These are phyloP conservation scores for Eriocheir sinensis DNA, from an alignment of 1,140 invertebrate species.

Conservation along the genomic window DNA sequence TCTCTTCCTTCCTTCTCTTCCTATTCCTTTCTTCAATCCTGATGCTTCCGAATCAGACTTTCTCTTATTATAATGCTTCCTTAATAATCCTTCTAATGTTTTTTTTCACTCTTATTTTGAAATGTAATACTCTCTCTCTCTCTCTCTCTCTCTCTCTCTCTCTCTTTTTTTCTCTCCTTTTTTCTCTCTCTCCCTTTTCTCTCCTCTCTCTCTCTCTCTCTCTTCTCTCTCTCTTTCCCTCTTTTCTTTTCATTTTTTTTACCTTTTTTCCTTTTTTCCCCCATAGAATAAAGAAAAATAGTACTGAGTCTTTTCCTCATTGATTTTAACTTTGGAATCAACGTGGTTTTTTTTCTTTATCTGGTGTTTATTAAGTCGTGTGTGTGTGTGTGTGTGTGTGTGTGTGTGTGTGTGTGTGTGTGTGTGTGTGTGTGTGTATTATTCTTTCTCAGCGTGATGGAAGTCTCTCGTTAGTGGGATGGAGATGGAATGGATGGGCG, in stretches of 20 bases:
- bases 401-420: background rate
- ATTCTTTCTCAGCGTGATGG: too few relatives aligned
- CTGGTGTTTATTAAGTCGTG: too few relatives aligned
- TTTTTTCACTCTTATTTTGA: background rate
- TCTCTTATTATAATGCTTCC: background rate
- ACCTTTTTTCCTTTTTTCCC: background rate
- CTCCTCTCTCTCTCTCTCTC: background rate
- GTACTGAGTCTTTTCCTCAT: too few relatives aligned
- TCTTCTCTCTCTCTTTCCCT: background rate
- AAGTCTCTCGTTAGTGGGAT: too few relatives aligned
- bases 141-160: slow-evolving; percentile 9
- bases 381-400: background rate
- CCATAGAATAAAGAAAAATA: too few relatives aligned
- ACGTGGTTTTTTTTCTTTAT: too few relatives aligned
- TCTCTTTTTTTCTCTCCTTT: background rate
- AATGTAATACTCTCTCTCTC: background rate
- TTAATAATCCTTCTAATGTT: background rate
- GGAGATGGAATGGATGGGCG: background rate
- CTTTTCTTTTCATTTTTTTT: background rate
- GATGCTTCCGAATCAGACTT: too few relatives aligned
- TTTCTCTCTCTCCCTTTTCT: background rate
- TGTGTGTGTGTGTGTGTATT: background rate
- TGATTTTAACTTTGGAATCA: too few relatives aligned
- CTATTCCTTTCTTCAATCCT: too few relatives aligned
- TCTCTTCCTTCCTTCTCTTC: background rate